Conservation (phyloP, 2,888 invertebrate species). For the Seira ritae region DNA sequence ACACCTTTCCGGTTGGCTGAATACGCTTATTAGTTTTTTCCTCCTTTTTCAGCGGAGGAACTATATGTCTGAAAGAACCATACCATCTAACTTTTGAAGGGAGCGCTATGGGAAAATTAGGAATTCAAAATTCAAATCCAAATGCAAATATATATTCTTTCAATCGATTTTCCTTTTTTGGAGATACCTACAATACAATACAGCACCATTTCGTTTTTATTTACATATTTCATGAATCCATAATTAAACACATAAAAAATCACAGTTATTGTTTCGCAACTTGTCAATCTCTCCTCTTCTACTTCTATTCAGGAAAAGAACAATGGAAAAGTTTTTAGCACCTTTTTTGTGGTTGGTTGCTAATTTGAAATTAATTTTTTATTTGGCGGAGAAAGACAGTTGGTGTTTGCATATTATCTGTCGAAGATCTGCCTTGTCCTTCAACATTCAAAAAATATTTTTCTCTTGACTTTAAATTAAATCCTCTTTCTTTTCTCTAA, state of each 20-base stretch:
- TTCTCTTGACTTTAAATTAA: no score
- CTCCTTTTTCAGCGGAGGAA: slow-evolving; percentile 21
- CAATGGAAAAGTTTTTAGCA: no score
- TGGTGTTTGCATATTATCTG: neutral
- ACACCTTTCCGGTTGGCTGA: slow-evolving; percentile 44
- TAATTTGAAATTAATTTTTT: neutral
- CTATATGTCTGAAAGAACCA: neutral
- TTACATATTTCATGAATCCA: neutral
- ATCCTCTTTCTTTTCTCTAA: no score
- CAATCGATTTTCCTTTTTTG: neutral
- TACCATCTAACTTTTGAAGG: no score
- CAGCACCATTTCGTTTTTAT: neutral
- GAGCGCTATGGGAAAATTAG: no score
- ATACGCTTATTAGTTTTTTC: slow-evolving; percentile 42
- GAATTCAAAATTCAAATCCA: neutral
- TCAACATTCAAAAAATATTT: no score
- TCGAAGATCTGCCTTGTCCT: no score
- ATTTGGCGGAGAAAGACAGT: neutral
- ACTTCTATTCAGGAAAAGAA: no score
- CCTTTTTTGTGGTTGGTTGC: neutral
- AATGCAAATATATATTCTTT: no score
- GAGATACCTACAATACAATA: neutral
- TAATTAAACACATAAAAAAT: neutral
- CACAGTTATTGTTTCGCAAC: neutral
- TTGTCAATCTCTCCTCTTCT: neutral